Evolutionary conservation across 2,797 vertebrate genomes (phyloP), one percentile per base, ranked within the genome.

Genomic region (Micrastur ruficollis): DNA sequence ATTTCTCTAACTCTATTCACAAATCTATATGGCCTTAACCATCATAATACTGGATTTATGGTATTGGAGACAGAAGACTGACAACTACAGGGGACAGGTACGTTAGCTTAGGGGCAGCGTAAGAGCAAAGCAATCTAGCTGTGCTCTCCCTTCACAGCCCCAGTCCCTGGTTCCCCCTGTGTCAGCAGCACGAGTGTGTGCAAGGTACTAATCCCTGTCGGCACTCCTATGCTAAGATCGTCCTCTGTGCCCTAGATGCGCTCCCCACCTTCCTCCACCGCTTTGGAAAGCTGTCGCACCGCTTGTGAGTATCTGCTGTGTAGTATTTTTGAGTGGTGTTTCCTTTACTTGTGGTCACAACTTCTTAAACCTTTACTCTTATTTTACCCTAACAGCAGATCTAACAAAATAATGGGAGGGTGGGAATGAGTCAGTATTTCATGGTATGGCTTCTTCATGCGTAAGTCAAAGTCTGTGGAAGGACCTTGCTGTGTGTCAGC

Each of bases 211-310:
- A 40, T 76, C 49, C 82, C 70, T 89, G 25, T 16, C 3, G 5
- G 22, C 4, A 10, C 50, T 63, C 25, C 52, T 89, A 0, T 47
- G 23, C 52, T 29, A 11, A 47, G 52, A 16, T 44, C 27, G 34
- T 66, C 42, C 53, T 92, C 34, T 42, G 36, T 73, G n/a, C 67
- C 21, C 31, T 58, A 44, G 42, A 18, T 67, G 72, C 4, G 1
- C 29, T 66, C 36, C 8, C 7, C 0, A 0, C 22, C 38, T 66
- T 36, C 62, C 40, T 72, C 11, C 4, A 6, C 36, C 73, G 1
- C 29, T 81, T 90, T 80, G 23, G 32, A 70, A 58, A 52, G 29
- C 21, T 19, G 36, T 82, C 8, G 21, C 17, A 4, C 40, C 53
- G 29, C 34, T 78, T 15, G 5, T 7, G 31, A 59, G 14, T 32